phyloP scores from a whole-genome alignment of 2,113 vertebrate genomes.

The Atlantisia rogersi region DNA sequence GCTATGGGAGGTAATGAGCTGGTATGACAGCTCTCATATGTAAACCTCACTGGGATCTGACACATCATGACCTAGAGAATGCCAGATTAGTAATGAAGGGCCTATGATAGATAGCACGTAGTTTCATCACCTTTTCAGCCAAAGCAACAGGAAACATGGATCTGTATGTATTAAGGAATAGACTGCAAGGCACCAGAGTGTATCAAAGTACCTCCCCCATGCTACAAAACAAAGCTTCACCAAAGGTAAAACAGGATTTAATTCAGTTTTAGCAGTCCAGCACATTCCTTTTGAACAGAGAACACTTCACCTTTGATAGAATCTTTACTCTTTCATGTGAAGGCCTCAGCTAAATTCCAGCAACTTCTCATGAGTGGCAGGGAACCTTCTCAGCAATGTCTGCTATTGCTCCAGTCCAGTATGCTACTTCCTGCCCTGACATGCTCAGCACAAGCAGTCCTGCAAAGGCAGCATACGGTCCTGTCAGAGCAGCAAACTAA shows the following conservation, averaged over 20 bases:
- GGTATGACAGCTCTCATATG: background rate
- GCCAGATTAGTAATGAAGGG: background rate
- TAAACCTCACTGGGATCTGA: background rate
- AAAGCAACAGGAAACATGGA: background rate
- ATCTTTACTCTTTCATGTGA: background rate
- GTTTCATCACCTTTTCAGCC: background rate
- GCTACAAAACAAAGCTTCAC: background rate
- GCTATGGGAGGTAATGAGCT: background rate
- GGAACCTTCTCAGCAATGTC: background rate
- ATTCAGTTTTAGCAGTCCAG: background rate
- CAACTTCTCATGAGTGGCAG: background rate
- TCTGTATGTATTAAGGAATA: background rate
- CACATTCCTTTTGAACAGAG: background rate
- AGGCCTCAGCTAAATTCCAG: background rate
- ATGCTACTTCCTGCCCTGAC: background rate
- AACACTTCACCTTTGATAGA: background rate
- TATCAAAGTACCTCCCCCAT: background rate
- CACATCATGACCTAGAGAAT: background rate
- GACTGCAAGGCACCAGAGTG: background rate
- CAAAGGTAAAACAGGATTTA: background rate
- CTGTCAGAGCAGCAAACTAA: background rate
- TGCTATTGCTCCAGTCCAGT: background rate
- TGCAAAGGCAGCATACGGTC: background rate
- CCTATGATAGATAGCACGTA: background rate
- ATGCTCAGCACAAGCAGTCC: background rate